A percentile compares a stretch with the other conserved stretches of the same genome.
Conservation (phyloP, 1,140 invertebrate genomes). For the Drosophila athabasca region DNA sequence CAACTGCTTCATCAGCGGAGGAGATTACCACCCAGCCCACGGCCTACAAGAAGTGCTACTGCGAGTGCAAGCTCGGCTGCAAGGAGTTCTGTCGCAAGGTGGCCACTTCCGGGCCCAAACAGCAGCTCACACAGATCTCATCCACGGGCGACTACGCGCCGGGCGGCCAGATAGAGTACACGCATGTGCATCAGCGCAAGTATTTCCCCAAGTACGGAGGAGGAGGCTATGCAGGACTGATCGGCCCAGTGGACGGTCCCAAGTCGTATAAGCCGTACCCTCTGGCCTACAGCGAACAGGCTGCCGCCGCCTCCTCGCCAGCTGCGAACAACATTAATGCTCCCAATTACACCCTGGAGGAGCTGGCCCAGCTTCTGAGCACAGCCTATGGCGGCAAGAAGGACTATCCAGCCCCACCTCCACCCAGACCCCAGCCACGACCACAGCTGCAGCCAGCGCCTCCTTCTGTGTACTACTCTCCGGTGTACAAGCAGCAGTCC, state of each 20-base stretch:
- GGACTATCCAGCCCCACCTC: slow-evolving; percentile 33
- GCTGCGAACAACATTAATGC: slow-evolving; percentile 47
- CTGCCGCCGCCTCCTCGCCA: slow-evolving; percentile 30
- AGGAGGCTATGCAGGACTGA: slow-evolving; percentile 22
- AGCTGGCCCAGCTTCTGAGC: slow-evolving; percentile 66
- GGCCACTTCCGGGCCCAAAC: slow-evolving; percentile 41
- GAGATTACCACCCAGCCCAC: slow-evolving; percentile 8
- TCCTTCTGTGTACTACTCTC: slow-evolving; percentile 46
- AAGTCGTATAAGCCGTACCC: slow-evolving; percentile 58
- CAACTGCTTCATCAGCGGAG: slow-evolving; percentile 1
- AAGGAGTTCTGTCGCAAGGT: slow-evolving; percentile 81
- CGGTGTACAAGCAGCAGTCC: slow-evolving; percentile 25
- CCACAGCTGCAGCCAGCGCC: slow-evolving; percentile 27
- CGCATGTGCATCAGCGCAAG: slow-evolving; percentile 64
- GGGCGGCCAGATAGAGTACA: slow-evolving; percentile 64
- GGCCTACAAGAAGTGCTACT: slow-evolving; percentile 71
- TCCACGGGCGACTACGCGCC: slow-evolving; percentile 58
- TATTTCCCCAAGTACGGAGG: slow-evolving; percentile 55
- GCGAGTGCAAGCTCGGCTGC: slow-evolving; percentile 75
- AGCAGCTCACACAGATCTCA: slow-evolving; percentile 71
- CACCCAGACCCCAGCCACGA: not conserved
- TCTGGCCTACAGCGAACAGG: slow-evolving; percentile 40
- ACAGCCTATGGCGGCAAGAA: slow-evolving; percentile 57
- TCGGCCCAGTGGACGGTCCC: slow-evolving; percentile 14
- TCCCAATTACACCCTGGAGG: slow-evolving; percentile 70